These are phyloP conservation scores for Rhinoderma darwinii DNA, from an alignment of 2,113 vertebrate genomes.

Conservation along the genomic window DNA sequence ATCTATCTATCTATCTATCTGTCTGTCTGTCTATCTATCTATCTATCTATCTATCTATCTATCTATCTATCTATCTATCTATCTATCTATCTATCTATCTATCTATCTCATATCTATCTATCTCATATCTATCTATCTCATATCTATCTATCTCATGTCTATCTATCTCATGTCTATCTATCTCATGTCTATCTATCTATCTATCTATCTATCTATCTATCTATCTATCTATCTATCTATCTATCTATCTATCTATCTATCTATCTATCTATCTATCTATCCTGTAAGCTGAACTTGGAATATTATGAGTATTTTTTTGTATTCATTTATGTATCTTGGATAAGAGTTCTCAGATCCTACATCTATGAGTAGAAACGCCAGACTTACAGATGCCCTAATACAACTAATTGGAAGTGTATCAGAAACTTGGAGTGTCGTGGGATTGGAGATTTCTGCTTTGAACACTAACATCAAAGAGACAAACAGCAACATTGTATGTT, in stretches of 20 bases:
- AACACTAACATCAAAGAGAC: slow-evolving; percentile 53
- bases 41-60: no score
- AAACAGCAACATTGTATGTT: slow-evolving; percentile 32
- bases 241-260: not conserved
- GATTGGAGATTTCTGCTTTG: slow-evolving; percentile 56
- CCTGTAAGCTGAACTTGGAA: not conserved
- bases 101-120: no score
- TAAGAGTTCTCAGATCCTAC: not conserved
- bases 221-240: not conserved
- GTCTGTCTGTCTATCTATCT: no score
- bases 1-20: no score
- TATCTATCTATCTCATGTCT: no score
- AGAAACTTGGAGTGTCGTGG: not conserved
- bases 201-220: not conserved
- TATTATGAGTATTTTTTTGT: not conserved
- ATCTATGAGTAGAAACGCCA: slow-evolving; percentile 10
- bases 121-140: no score
- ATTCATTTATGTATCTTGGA: not conserved
- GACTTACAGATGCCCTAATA: slow-evolving; percentile 54
- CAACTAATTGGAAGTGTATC: slow-evolving; percentile 61
- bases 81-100: no score
- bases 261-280: not conserved
- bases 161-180: no score
- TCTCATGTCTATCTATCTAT: no score
- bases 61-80: no score